A percentile compares a stretch with the other conserved stretches of the same genome.
phyloP scores from a whole-genome alignment of 2,797 vertebrate genomes.

The Parambassis ranga region DNA sequence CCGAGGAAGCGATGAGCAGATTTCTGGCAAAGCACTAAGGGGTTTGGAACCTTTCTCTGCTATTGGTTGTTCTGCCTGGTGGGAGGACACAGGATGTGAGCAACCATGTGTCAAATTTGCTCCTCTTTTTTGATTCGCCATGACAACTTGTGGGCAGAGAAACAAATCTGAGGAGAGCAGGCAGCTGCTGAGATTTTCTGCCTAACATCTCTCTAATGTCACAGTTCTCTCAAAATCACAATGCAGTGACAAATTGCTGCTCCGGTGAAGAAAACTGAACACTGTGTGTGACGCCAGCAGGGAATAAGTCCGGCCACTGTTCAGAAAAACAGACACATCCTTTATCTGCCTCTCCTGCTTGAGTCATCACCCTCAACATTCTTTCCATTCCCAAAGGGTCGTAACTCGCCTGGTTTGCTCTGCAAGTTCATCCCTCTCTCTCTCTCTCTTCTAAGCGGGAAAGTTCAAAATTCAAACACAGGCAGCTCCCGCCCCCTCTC shows the following conservation, averaged over 20 bases:
- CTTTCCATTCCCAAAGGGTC: constrained; percentile 67
- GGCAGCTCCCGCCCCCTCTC: constrained; percentile 49
- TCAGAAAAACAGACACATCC: constrained; percentile 57
- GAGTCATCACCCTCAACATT: constrained; percentile 63
- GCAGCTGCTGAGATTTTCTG: not conserved
- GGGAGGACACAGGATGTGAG: constrained; percentile 56
- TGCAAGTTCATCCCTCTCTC: constrained; percentile 29
- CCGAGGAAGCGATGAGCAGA: constrained; percentile 22
- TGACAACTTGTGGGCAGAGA: constrained; percentile 15
- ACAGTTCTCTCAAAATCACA: constrained; percentile 24
- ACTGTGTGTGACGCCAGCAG: not conserved
- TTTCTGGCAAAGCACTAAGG: constrained; percentile 30
- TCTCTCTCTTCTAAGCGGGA: constrained; percentile 71
- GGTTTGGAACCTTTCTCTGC: constrained; percentile 13
- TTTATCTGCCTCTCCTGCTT: constrained; percentile 56
- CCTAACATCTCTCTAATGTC: not conserved
- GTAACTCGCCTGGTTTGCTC: constrained; percentile 48
- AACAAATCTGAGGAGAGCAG: not conserved
- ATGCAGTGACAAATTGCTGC: constrained; percentile 13
- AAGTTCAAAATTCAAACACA: constrained; percentile 74
- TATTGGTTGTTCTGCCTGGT: constrained; percentile 4
- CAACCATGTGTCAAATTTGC: constrained; percentile 32
- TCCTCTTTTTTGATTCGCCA: not conserved
- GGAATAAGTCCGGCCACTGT: constrained; percentile 34
- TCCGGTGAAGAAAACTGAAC: not conserved